These are phyloP conservation scores for Cryptocephalus moraei DNA, from an alignment of 2,888 invertebrate genomes.

Conservation along the genomic window DNA sequence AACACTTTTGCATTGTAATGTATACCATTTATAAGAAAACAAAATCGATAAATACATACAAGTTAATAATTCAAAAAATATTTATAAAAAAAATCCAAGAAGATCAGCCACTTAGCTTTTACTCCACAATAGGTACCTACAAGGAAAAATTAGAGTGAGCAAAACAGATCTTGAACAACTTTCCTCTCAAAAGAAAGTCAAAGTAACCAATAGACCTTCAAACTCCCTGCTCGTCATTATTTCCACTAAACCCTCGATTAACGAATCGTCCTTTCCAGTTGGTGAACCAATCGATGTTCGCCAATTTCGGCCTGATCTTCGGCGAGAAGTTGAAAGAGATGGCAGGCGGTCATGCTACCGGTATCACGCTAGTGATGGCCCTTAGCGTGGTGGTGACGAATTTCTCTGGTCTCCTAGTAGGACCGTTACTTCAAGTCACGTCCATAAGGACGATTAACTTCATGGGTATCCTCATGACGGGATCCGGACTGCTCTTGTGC, in stretches of 20 bases:
- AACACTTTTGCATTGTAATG: no score
- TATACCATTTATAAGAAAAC: no score
- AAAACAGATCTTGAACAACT: no score
- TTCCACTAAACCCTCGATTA: neutral
- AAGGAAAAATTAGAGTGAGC: no score
- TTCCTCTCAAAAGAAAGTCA: no score
- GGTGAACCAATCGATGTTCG: slow-evolving; percentile 61
- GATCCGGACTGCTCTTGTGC: slow-evolving; percentile 43
- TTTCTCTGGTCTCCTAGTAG: slow-evolving; percentile 57
- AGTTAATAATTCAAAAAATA: no score
- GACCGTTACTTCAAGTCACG: slow-evolving; percentile 51
- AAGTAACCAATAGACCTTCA: no score
- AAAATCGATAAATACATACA: no score
- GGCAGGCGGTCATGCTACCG: slow-evolving; percentile 50
- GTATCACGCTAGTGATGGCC: slow-evolving; percentile 58
- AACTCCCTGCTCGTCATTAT: no score
- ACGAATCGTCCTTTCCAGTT: slow-evolving; percentile 31
- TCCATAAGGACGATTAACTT: slow-evolving; percentile 46
- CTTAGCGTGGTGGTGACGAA: slow-evolving; percentile 55
- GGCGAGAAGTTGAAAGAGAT: slow-evolving; percentile 53
- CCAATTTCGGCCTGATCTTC: slow-evolving; percentile 59
- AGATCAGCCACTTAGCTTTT: no score
- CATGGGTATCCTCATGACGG: slow-evolving; percentile 43
- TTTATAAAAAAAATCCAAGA: no score
- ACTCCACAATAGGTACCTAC: no score